Base-by-base conservation (phyloP, 92 coral and sea anemone genomes). In the Phenganax marumi region DNA sequence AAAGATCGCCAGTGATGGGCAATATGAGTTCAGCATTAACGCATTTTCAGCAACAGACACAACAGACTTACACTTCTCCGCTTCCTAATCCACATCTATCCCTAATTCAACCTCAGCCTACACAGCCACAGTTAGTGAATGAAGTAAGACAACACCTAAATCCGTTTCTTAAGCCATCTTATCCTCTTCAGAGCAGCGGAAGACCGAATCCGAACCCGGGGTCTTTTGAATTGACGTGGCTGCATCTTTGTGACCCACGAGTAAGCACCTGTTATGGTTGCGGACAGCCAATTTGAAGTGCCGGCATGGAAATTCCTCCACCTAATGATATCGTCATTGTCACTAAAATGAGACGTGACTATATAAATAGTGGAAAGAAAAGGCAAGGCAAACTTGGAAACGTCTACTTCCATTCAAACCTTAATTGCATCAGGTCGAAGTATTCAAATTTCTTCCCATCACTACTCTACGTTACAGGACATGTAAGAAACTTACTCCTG, bases 301-400 rank as follows among this genome's bases (percentile, higher is more conserved):
- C 68, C 10, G 55, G 85, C 12, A 76, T 63, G 50, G 19, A 39
- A 47, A 47, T 69, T 76, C 85, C 80, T 14, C 85, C 80, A 65
- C 80, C 85, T 66, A 65, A 50, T 65, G 80, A 81, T 65, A 58
- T 86, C 13, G 86, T 73, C 0, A 73, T 88, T 21, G 91, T 85
- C 19, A n/a, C 84, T 16, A 88, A 85, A 48, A 85, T 88, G 91
- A 47, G 85, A 26, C 84, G 76, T 3, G 86, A 88, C 18, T 88
- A 85, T 76, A 23, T 57, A 12, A 58, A 18, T n/a, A 17, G 69
- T 12, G 80, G 85, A 22, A 70, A 75, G 60, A 62, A 66, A 53
- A 66, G 86, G 47, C 79, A 79, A 48, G 68, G 77, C 0, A 85
- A 85, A 52, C 73, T 85, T 16, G 84, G 89, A 48, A 85, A 88